Base-by-base conservation (phyloP, 1,140 invertebrate genomes). In the Pygmarrhopalites habei region DNA sequence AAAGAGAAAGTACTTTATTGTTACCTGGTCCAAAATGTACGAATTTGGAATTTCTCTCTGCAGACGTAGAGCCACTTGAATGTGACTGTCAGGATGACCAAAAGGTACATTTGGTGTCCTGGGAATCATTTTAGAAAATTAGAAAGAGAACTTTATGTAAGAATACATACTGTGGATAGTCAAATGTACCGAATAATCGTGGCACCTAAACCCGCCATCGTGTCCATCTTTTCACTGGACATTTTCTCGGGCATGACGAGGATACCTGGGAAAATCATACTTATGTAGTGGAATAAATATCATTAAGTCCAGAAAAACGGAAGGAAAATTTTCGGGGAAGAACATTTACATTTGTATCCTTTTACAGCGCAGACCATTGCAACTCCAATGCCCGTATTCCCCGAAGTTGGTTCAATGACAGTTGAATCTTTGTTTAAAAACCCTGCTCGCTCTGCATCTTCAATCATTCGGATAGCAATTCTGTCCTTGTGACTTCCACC, bases 321-420 rank as follows among this genome's bases (percentile, higher is more conserved):
- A 41, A 41, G 10, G 10, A 41, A 41, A 41, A n/a, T n/a, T 41
- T 10, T 41, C 10, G 39, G 39, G 4, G 17, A 47, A 47, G 4
- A 5, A 7, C 4, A 47, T 47, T 47, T n/a, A 4, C 53, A 56
- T 51, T 74, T 72, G 67, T 78, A 78, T 12, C 77, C 77, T 43
- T 72, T 72, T 0, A 72, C 72, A 23, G 74, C 75, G n/a, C 71
- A 72, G 12, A 73, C 73, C 62, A 76, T 71, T 15, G 75, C 75
- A 25, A 77, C 65, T 2, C 70, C 75, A 49, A 78, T 73, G 41
- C 73, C 75, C 39, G 77, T 78, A 62, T 78, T 78, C 57, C 77
- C 77, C 10, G 72, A 73, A 10, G 76, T 76, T 21, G 76, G 73
- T 52, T 78, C 76, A 53, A 77, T 74, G 49, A 72, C 67, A 0